Conservation (phyloP, 2,797 vertebrate species). For the Acridotheres tristis region DNA sequence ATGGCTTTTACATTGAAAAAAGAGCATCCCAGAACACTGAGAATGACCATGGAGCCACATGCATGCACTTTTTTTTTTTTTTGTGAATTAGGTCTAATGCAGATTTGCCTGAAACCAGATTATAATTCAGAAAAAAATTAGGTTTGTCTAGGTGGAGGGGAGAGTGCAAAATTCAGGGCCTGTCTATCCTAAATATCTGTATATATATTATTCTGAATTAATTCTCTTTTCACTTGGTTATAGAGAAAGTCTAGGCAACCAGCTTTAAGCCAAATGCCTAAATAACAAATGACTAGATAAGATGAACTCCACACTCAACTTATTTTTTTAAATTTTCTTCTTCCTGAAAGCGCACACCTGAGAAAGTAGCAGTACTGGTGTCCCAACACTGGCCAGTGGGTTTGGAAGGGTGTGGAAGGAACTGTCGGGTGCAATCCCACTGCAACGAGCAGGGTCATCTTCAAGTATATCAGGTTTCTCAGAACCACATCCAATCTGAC, state of each 20-base stretch:
- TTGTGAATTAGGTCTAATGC: background rate
- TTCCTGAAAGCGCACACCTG: fast-evolving
- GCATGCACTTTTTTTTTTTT: too few relatives aligned
- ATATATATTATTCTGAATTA: background rate
- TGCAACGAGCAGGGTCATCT: background rate
- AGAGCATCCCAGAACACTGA: background rate
- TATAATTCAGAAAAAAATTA: background rate
- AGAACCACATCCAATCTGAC: background rate
- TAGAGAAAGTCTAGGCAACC: background rate
- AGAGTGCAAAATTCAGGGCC: background rate
- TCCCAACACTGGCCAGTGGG: fast-evolving
- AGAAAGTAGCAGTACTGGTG: background rate
- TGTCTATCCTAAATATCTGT: background rate
- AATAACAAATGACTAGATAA: background rate
- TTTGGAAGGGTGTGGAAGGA: background rate
- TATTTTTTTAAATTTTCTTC: background rate
- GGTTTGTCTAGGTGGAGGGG: background rate
- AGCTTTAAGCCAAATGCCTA: background rate
- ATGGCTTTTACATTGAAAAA: background rate
- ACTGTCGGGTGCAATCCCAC: fast-evolving
- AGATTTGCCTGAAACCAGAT: background rate
- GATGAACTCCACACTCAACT: background rate
- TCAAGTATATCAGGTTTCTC: background rate
- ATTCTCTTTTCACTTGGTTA: background rate
- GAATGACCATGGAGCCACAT: background rate